These are phyloP conservation scores for Euthynnus affinis DNA, from an alignment of 2,797 vertebrate species.

Conservation along the genomic window DNA sequence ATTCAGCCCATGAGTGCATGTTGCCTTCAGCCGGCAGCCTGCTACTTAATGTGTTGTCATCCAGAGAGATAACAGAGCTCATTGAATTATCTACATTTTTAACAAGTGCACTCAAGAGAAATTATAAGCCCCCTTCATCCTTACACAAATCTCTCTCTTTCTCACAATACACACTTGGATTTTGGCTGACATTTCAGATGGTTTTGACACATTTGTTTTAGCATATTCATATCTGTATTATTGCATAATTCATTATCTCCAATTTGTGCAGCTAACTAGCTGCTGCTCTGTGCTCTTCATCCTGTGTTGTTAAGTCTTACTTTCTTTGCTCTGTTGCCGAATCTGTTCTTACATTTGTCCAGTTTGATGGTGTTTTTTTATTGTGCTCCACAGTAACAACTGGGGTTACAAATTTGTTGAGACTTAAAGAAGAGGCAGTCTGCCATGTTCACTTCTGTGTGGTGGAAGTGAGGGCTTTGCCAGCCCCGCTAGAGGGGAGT, in stretches of 20 bases:
- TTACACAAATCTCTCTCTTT: constrained; percentile 40
- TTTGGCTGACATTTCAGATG: constrained; percentile 17
- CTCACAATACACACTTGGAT: neutral
- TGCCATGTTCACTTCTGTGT: constrained; percentile 8
- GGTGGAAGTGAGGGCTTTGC: constrained; percentile 27
- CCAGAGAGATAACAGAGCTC: constrained; percentile 45
- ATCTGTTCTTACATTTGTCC: constrained; percentile 1
- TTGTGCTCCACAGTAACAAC: neutral
- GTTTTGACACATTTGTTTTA: neutral
- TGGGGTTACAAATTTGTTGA: constrained; percentile 12
- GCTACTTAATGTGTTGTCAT: constrained; percentile 44
- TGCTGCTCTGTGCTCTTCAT: constrained; percentile 22
- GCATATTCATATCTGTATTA: neutral
- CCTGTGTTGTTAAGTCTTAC: constrained; percentile 15
- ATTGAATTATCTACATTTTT: constrained; percentile 52
- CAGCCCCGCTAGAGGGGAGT: constrained; percentile 2
- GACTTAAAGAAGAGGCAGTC: neutral
- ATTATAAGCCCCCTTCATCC: constrained; percentile 45
- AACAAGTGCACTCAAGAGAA: constrained; percentile 58
- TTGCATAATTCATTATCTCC: constrained; percentile 32
- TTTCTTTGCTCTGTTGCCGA: neutral
- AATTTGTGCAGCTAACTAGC: constrained; percentile 39
- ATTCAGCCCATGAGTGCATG: constrained; percentile 9
- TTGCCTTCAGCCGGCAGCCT: constrained; percentile 39
- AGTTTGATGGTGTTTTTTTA: neutral